Conservation (phyloP, 2,797 vertebrate genomes). For the Pelobates cultripes region DNA sequence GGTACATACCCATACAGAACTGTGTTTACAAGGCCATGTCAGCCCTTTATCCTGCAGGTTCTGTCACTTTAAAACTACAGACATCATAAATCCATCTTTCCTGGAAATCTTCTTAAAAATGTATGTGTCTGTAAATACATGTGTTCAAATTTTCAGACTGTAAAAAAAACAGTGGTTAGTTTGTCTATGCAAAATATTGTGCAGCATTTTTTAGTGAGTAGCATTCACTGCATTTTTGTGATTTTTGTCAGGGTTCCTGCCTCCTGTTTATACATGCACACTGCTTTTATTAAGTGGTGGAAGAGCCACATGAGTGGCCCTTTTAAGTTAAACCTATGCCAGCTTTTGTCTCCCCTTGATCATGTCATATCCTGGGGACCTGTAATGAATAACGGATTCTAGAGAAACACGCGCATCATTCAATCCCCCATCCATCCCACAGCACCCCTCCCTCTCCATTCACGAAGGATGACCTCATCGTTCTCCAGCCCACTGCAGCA, state of each 20-base stretch:
- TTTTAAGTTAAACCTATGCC: not conserved
- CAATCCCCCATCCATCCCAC: not conserved
- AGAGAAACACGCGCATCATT: constrained; percentile 29
- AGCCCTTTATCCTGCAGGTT: too few species aligned
- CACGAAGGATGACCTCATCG: constrained; percentile 38
- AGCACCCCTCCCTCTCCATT: not conserved
- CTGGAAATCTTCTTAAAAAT: too few species aligned
- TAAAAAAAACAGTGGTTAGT: too few species aligned
- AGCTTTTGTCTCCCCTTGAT: constrained; percentile 14
- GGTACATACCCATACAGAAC: too few species aligned
- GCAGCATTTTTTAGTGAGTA: too few species aligned
- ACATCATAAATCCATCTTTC: too few species aligned
- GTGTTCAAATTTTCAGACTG: too few species aligned
- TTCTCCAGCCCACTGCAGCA: constrained; percentile 37
- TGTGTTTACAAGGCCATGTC: too few species aligned
- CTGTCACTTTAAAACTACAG: too few species aligned
- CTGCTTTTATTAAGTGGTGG: not conserved
- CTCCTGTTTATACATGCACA: not conserved
- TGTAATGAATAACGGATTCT: constrained; percentile 52
- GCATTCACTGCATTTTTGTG: not conserved
- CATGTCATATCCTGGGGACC: constrained; percentile 43
- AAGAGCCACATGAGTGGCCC: not conserved
- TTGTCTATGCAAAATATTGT: too few species aligned
- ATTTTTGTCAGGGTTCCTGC: not conserved
- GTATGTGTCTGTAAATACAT: too few species aligned